Conservation (phyloP, 2,797 vertebrate genomes). For the Danio aesculapii region DNA sequence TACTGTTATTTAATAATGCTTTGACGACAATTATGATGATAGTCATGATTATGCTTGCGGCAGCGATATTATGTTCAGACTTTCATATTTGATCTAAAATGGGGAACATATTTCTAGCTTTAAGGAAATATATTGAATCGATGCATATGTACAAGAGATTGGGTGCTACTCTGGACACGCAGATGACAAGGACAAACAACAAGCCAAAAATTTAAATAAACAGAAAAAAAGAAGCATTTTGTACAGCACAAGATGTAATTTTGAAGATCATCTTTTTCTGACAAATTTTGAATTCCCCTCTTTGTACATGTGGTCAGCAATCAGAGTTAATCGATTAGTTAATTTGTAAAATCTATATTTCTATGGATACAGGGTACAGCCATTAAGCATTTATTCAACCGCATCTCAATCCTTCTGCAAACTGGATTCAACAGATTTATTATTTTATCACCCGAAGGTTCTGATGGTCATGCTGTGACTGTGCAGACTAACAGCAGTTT, state of each 20-base stretch:
- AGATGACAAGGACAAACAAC: slow-evolving; percentile 51
- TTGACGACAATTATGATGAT: slow-evolving; percentile 54
- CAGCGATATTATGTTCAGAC: slow-evolving; percentile 61
- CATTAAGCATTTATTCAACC: slow-evolving; percentile 56
- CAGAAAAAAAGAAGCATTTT: slow-evolving; percentile 60
- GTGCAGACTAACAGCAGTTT: slow-evolving; percentile 1
- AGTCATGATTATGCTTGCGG: slow-evolving; percentile 64
- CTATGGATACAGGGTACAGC: slow-evolving; percentile 70
- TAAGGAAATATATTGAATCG: slow-evolving; percentile 59
- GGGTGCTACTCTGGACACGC: slow-evolving; percentile 69
- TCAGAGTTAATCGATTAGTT: slow-evolving; percentile 57
- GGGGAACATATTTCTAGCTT: slow-evolving; percentile 65
- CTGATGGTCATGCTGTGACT: slow-evolving; percentile 23
- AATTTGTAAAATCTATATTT: slow-evolving; percentile 68
- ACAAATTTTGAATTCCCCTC: slow-evolving; percentile 66
- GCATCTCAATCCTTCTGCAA: slow-evolving; percentile 44
- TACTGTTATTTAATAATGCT: slow-evolving; percentile 57
- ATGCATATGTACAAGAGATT: slow-evolving; percentile 66
- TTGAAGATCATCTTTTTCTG: slow-evolving; percentile 69
- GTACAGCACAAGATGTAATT: slow-evolving; percentile 67
- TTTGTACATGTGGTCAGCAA: slow-evolving; percentile 67
- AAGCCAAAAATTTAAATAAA: slow-evolving; percentile 55
- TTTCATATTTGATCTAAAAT: slow-evolving; percentile 67
- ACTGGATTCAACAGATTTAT: slow-evolving; percentile 39
- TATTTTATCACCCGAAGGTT: slow-evolving; percentile 41